Conservation (phyloP, 2,888 invertebrate genomes). For the Odontomyia ornata region DNA sequence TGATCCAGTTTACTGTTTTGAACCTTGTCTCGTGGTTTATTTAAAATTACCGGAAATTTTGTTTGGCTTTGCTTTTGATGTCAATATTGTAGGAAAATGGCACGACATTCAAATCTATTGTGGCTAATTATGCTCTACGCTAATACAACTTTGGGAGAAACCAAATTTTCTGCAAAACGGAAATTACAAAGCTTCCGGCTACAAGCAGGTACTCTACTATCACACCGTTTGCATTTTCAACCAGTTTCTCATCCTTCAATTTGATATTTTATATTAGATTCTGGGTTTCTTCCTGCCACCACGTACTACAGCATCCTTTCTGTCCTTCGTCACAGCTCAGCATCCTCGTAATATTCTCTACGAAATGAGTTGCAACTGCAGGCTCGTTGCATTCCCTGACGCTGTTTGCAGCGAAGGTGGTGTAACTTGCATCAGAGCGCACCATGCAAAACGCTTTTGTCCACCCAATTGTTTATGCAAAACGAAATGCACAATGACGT, state of each 20-base stretch:
- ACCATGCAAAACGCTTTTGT: constrained; percentile 23
- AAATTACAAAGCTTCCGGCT: constrained; percentile 39
- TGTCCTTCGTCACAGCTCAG: not conserved
- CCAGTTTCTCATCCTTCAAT: not conserved
- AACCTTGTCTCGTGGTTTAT: not conserved
- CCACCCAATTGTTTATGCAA: constrained; percentile 49
- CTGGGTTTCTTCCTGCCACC: constrained; percentile 21
- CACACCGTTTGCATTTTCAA: constrained; percentile 3
- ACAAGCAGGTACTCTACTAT: not conserved
- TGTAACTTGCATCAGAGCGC: not conserved
- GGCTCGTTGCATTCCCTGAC: not conserved
- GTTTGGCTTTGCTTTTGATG: constrained; percentile 18
- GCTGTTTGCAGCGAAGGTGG: constrained; percentile 1
- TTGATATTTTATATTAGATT: constrained; percentile 10
- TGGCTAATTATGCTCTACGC: constrained; percentile 33
- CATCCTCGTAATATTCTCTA: not conserved
- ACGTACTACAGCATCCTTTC: constrained; percentile 9
- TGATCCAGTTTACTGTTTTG: too few species aligned
- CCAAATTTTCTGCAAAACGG: constrained; percentile 35
- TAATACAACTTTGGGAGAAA: constrained; percentile 18
- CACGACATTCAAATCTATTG: constrained; percentile 10
- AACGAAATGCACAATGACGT: constrained; percentile 47
- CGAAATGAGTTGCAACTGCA: not conserved
- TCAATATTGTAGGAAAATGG: not conserved
- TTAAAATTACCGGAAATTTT: constrained; percentile 33